phyloP scores from a whole-genome alignment of 2,113 vertebrate species.

The Ardeotis arabs region DNA sequence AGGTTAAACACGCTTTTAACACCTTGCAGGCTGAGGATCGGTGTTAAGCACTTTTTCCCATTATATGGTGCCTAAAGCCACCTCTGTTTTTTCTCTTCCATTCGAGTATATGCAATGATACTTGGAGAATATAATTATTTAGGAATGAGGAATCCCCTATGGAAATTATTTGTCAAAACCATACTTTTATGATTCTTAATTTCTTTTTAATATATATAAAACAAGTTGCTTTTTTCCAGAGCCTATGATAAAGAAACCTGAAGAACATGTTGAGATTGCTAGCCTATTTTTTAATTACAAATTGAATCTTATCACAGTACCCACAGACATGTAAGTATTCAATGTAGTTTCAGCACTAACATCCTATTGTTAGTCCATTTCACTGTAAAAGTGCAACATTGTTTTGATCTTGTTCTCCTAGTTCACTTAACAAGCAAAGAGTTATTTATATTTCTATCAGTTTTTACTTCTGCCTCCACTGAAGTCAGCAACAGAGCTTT shows the following conservation, averaged over 20 bases:
- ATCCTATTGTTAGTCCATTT: background rate
- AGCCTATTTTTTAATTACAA: constrained; percentile 78
- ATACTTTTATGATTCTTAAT: background rate
- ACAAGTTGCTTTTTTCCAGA: constrained; percentile 54
- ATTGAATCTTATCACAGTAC: constrained; percentile 55
- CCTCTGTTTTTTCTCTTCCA: background rate
- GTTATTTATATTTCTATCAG: background rate
- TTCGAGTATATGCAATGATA: background rate
- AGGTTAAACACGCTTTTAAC: background rate
- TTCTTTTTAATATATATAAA: background rate
- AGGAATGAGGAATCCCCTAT: background rate
- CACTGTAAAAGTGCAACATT: background rate
- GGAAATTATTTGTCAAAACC: background rate
- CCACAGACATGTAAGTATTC: constrained; percentile 72
- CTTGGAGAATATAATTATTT: background rate
- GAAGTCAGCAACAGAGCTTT: background rate
- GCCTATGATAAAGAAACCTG: constrained; percentile 56
- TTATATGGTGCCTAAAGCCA: background rate
- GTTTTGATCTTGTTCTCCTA: background rate
- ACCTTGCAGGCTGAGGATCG: background rate
- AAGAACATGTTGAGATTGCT: constrained; percentile 78
- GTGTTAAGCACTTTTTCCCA: background rate
- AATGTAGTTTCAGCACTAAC: background rate
- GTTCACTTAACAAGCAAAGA: background rate
- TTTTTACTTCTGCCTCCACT: background rate